These are phyloP conservation scores for Helicoverpa zea DNA, from an alignment of 1,140 invertebrate species.

Conservation along the genomic window DNA sequence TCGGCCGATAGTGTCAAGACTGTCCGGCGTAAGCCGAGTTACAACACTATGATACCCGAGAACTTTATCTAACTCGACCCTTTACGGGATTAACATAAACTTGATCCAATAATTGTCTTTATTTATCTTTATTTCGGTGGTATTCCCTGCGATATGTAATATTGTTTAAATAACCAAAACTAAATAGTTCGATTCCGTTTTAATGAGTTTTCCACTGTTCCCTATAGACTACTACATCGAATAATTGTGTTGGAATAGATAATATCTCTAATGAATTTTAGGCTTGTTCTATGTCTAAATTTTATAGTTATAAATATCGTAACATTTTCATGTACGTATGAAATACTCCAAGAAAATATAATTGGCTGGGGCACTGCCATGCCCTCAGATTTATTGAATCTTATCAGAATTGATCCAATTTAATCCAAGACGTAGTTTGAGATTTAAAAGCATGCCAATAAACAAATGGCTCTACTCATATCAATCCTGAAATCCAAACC, in stretches of 20 bases:
- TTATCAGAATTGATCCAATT: too few relatives aligned
- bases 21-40: conserved; percentile 67
- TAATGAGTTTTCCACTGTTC: neutral
- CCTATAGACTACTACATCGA: neutral
- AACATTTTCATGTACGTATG: too few relatives aligned
- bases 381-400: too few relatives aligned
- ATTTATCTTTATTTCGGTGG: conserved; percentile 62
- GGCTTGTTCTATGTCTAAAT: too few relatives aligned
- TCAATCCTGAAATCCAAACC: conserved; percentile 8
- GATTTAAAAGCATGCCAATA: neutral
- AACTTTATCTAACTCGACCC: conserved; percentile 71
- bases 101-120: conserved; percentile 71
- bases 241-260: neutral
- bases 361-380: too few relatives aligned
- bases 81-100: conserved; percentile 75
- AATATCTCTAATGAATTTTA: neutral
- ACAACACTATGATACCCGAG: conserved; percentile 65
- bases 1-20: conserved; percentile 69
- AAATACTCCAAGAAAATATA: too few relatives aligned
- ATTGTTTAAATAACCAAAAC: conserved; percentile 23
- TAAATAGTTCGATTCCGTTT: neutral
- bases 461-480: neutral
- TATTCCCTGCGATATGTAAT: conserved; percentile 17
- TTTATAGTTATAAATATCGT: too few relatives aligned
- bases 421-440: too few relatives aligned